phyloP scores from a whole-genome alignment of 2,113 vertebrate species.

The Centropus bengalensis region DNA sequence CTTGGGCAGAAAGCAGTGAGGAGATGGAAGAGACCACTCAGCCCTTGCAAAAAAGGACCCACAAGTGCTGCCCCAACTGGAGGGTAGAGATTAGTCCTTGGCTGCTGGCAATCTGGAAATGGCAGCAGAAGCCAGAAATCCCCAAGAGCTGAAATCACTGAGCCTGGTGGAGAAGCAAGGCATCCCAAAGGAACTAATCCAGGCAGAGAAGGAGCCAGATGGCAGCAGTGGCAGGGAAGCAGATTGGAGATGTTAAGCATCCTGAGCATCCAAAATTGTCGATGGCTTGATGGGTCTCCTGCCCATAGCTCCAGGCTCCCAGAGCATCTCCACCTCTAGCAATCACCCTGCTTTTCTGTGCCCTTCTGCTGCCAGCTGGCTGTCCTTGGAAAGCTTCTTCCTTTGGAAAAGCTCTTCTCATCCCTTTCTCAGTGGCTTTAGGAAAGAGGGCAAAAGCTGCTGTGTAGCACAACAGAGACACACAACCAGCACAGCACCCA shows the following conservation, averaged over 20 bases:
- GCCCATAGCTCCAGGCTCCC: not conserved
- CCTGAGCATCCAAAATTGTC: rapidly evolving
- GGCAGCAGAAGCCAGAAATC: not conserved
- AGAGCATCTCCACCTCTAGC: not conserved
- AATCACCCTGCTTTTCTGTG: not conserved
- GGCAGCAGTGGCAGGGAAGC: not conserved
- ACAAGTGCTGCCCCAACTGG: rapidly evolving
- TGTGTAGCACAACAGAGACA: not conserved
- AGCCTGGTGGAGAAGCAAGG: not conserved
- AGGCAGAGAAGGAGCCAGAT: constrained; percentile 4
- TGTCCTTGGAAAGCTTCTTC: not conserved
- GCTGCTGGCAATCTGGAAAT: rapidly evolving
- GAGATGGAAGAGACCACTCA: not conserved
- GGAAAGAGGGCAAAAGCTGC: not conserved
- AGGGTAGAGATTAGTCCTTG: rapidly evolving
- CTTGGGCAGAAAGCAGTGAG: not conserved
- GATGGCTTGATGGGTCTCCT: not conserved
- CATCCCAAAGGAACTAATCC: not conserved
- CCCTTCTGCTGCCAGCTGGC: not conserved
- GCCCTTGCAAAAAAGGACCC: not conserved
- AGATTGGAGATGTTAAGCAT: constrained; percentile 7
- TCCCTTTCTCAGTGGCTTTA: not conserved
- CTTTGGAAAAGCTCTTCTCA: not conserved
- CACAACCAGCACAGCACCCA: not conserved
- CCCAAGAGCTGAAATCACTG: rapidly evolving